Percentiles rank a stretch among this genome's conserved stretches.
Conservation (phyloP, 2,797 vertebrate genomes). For the Fratercula arctica region DNA sequence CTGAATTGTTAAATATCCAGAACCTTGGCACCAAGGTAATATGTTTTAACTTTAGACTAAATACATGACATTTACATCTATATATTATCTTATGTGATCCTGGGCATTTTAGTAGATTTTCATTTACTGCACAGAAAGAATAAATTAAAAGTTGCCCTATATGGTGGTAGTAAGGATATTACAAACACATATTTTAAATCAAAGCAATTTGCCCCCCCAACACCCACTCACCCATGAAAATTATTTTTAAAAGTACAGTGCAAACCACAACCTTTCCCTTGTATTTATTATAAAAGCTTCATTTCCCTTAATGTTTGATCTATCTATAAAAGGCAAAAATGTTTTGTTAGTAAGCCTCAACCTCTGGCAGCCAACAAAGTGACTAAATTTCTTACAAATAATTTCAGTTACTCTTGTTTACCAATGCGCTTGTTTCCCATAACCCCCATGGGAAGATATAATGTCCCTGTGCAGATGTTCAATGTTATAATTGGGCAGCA, state of each 20-base stretch:
- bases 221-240: background rate
- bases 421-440: slow-evolving; percentile 12
- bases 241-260: background rate
- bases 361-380: slow-evolving; percentile 58
- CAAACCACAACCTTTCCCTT: slow-evolving; percentile 10
- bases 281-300: background rate
- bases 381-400: slow-evolving; percentile 46
- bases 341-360: slow-evolving; percentile 34
- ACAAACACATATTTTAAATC: slow-evolving; percentile 24
- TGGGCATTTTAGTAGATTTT: slow-evolving; percentile 22
- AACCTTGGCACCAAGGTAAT: slow-evolving; percentile 44
- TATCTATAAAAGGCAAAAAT: slow-evolving; percentile 4
- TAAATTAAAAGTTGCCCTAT: slow-evolving; percentile 4
- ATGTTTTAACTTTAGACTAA: slow-evolving; percentile 14
- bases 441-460: background rate
- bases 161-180: background rate
- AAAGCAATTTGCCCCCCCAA: background rate
- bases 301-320: slow-evolving; percentile 39
- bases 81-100: background rate
- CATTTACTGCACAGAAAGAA: slow-evolving; percentile 37
- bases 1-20: no score
- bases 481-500: slow-evolving; percentile 42
- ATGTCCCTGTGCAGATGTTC: slow-evolving; percentile 43
- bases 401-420: slow-evolving; percentile 47
- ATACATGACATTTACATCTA: background rate